Conservation (phyloP, 2,113 vertebrate species). For the Periophthalmodon schlosseri region DNA sequence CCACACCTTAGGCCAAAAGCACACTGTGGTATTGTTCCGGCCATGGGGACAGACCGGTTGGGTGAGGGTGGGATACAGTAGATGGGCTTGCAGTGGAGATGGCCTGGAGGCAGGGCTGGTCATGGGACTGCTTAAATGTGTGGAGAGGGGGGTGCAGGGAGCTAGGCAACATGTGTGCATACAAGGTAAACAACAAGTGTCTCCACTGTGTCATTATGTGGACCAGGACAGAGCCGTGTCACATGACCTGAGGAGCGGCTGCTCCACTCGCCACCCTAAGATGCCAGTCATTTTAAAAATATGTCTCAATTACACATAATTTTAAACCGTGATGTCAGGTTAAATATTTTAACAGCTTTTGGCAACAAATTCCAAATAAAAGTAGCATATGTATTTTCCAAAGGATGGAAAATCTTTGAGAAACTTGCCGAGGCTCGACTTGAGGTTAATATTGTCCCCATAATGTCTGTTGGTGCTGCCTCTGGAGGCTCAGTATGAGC, state of each 20-base stretch:
- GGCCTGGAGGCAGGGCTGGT: slow-evolving; percentile 70
- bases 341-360: not conserved
- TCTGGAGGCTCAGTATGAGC: slow-evolving; percentile 17
- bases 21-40: slow-evolving; percentile 81
- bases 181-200: slow-evolving; percentile 68
- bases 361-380: not conserved
- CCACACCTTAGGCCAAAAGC: slow-evolving; percentile 81
- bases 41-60: slow-evolving; percentile 67
- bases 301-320: too few species aligned
- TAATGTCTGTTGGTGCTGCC: slow-evolving; percentile 38
- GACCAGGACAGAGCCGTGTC: slow-evolving; percentile 44
- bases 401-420: slow-evolving; percentile 24
- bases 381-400: not conserved
- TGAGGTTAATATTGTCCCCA: slow-evolving; percentile 60
- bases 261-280: too few species aligned
- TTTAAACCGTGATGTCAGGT: too few species aligned
- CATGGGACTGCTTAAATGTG: slow-evolving; percentile 56
- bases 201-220: slow-evolving; percentile 55
- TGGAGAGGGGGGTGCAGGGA: slow-evolving; percentile 30
- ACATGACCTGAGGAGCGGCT: slow-evolving; percentile 40
- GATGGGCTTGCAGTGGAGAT: slow-evolving; percentile 35
- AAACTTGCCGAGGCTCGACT: slow-evolving; percentile 50
- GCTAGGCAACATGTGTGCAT: slow-evolving; percentile 33
- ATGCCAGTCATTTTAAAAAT: too few species aligned
- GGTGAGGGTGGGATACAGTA: slow-evolving; percentile 56